phyloP scores from a whole-genome alignment of 2,797 vertebrate species.

The Coendou prehensilis region DNA sequence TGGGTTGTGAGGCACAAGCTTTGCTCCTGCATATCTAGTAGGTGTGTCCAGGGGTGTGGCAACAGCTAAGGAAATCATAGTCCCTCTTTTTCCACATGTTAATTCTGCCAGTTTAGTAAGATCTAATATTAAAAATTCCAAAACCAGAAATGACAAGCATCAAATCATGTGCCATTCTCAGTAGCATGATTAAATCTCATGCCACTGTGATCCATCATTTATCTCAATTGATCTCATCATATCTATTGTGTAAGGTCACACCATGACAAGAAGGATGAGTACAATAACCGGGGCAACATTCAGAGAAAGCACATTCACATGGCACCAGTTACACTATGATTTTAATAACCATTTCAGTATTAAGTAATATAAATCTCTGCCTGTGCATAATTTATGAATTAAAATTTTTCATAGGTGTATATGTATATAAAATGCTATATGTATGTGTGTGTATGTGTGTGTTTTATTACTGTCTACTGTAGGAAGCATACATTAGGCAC shows the following conservation, averaged over 20 bases:
- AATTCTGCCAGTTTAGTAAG: neutral
- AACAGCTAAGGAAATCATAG: too few species aligned
- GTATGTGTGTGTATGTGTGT: too few species aligned
- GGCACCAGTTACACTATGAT: neutral
- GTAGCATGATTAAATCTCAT: neutral
- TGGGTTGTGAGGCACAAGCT: too few species aligned
- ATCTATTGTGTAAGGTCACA: neutral
- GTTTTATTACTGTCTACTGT: too few species aligned
- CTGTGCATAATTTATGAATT: neutral
- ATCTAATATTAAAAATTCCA: neutral
- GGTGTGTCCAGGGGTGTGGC: too few species aligned
- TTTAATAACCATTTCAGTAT: neutral
- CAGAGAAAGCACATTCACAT: neutral
- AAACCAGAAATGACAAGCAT: neutral
- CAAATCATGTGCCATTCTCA: neutral
- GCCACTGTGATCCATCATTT: neutral
- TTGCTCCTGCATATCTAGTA: too few species aligned
- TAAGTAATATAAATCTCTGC: neutral
- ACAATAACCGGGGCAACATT: neutral
- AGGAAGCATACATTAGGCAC: too few species aligned
- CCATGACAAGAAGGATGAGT: neutral
- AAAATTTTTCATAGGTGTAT: neutral
- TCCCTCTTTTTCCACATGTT: too few species aligned
- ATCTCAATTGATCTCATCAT: neutral
- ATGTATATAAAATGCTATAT: too few species aligned